Conservation (phyloP, 2,113 vertebrate genomes). For the Chamaea fasciata region DNA sequence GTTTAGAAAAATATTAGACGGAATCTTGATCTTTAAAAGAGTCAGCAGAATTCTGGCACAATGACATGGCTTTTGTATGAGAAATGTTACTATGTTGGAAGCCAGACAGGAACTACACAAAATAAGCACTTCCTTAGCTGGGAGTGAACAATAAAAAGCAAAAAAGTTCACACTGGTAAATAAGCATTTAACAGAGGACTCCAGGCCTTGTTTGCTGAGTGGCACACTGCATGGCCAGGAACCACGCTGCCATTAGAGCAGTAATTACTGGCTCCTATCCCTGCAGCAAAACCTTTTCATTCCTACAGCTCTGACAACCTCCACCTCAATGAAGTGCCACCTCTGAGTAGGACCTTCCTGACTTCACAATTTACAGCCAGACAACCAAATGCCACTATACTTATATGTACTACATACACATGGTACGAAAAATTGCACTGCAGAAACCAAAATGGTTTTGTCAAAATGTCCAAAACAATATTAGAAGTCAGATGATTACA, state of each 20-base stretch:
- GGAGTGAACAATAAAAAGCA: background rate
- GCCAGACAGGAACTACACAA: background rate
- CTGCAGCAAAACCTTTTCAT: background rate
- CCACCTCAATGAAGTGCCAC: background rate
- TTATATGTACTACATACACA: accelerated
- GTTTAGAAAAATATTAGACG: constrained; percentile 30
- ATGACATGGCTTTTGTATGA: background rate
- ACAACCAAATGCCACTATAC: background rate
- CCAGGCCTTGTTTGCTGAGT: background rate
- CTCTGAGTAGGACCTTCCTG: background rate
- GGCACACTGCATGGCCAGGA: background rate
- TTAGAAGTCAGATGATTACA: background rate
- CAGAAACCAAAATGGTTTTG: background rate
- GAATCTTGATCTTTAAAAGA: background rate
- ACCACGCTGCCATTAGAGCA: background rate
- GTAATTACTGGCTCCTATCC: background rate
- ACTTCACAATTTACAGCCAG: background rate
- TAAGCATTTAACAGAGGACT: background rate
- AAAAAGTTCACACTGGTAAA: background rate
- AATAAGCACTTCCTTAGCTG: constrained; percentile 48
- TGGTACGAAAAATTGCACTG: background rate
- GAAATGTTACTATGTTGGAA: constrained; percentile 15
- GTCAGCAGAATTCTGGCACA: background rate
- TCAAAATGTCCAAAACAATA: background rate
- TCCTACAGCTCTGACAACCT: background rate